These are phyloP conservation scores for Drosophila takahashii DNA, from an alignment of 1,140 invertebrate genomes.

Conservation along the genomic window DNA sequence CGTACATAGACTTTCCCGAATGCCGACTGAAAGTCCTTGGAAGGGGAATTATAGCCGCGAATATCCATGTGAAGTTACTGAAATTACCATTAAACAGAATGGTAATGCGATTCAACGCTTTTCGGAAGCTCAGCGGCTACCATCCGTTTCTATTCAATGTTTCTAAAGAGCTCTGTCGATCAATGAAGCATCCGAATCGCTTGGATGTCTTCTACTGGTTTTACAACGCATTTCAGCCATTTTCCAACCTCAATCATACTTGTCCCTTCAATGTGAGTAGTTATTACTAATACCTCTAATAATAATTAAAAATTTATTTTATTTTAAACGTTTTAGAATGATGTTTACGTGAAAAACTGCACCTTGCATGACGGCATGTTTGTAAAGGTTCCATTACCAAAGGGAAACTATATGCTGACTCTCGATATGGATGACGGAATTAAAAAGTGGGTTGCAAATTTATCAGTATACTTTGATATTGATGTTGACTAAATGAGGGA, in stretches of 20 bases:
- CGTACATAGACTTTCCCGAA: background rate
- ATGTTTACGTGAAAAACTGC: background rate
- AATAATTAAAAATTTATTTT: too few relatives aligned
- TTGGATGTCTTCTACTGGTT: background rate
- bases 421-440: background rate
- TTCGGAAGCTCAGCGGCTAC: constrained; percentile 1
- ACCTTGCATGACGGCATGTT: constrained; percentile 1
- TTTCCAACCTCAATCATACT: constrained; percentile 4
- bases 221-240: background rate
- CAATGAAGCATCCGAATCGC: background rate
- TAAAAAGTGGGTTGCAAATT: background rate
- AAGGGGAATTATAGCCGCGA: background rate
- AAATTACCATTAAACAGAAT: constrained; percentile 2
- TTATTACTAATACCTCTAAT: too few relatives aligned
- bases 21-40: constrained; percentile 6
- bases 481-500: background rate
- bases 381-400: constrained; percentile 4
- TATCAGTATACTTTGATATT: background rate
- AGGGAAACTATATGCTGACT: background rate
- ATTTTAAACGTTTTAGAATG: background rate
- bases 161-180: background rate
- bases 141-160: constrained; percentile 9
- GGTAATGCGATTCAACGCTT: background rate
- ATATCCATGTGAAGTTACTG: background rate
- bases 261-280: constrained; percentile 2